Evolutionary conservation across 1,140 invertebrate species (phyloP), one percentile per base, ranked within the genome.

Genomic region (Lasioglossum albipes): DNA sequence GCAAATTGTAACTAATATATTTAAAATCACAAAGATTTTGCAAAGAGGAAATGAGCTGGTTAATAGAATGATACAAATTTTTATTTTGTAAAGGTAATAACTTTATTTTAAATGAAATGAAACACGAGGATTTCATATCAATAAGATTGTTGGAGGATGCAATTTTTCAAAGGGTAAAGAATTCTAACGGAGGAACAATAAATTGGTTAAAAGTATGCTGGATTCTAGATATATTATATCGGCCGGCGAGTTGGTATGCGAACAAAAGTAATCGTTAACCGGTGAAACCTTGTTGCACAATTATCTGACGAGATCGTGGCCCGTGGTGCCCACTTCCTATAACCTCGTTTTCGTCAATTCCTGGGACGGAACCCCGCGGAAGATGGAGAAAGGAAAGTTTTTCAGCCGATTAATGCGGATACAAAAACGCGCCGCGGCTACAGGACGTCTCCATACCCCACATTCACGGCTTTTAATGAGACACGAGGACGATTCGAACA

Each of bases 241-340:
- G 27, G 27, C 27, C 27, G 31, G 31, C 12, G 12, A 65, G 16
- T 65, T 31, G 62, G 42, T 64, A 31, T 36, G 45, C 27, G 61
- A 16, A 9, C 42, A 49, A n/a, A 45, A 41, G n/a, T 31, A n/a
- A 75, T 59, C 49, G 74, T 57, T 68, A 42, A 0, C 7, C 36
- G 49, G n/a, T 27, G 64, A 75, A 75, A 42, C 62, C 36, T 27
- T 13, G 62, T 54, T 65, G 9, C 62, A 67, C 49, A 13, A 75
- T 75, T 75, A 75, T 75, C 52, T 27, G 27, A 27, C 27, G 27
- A 27, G 27, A 27, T 20, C 73, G 0, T n/a, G 64, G n/a, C 36
- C 49, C 74, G 31, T 68, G 31, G 22, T 31, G 16, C 36, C 36
- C 64, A 42, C 27, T 65, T 65, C 42, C 59, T 74, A 13, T 65